Conservation (phyloP, 2,113 vertebrate species). For the Aramus guarauna region DNA sequence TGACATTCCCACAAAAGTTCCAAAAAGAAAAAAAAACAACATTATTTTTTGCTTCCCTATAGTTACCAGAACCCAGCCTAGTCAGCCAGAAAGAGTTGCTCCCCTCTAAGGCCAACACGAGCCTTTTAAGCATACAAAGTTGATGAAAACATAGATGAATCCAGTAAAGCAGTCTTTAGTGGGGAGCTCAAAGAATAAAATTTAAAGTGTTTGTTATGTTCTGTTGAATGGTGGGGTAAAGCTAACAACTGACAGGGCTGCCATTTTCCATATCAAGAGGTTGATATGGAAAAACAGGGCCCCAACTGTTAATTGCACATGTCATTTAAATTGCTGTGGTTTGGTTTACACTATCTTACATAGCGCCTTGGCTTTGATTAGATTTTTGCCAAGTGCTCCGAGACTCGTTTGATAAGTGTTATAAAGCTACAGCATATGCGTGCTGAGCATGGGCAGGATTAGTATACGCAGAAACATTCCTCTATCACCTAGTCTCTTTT, state of each 20-base stretch:
- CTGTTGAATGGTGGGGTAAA: background rate
- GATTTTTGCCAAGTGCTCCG: background rate
- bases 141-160: background rate
- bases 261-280: background rate
- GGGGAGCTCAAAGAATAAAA: background rate
- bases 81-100: background rate
- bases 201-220: background rate
- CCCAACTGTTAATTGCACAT: background rate
- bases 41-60: background rate
- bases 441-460: background rate
- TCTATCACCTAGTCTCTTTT: background rate
- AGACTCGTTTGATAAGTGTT: background rate
- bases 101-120: background rate
- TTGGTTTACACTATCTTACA: background rate
- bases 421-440: fast-evolving
- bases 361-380: background rate
- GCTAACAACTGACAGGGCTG: background rate
- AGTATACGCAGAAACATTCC: background rate
- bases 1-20: background rate
- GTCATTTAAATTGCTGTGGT: background rate
- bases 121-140: background rate
- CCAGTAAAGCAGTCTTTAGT: background rate
- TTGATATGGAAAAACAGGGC: background rate
- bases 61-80: background rate
- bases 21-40: background rate